Percentiles rank a stretch among this genome's conserved stretches.
Evolutionary conservation across 2,888 invertebrate genomes (phyloP).

Genomic region (Conistra vaccinii): DNA sequence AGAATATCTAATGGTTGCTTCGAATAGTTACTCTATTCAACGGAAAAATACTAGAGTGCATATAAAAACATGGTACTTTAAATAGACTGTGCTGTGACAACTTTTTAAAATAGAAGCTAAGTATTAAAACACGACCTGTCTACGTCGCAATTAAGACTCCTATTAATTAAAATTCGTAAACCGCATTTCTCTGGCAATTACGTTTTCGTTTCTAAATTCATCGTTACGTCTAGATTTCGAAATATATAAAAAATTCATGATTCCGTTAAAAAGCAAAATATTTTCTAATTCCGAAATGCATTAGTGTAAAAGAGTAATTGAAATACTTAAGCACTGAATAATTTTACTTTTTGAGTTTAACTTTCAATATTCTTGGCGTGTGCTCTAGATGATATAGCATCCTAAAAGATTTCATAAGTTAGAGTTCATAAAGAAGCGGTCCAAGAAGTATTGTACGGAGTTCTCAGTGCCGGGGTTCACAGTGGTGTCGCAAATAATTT

Average conservation of each 20-base stretch:
- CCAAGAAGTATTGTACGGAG: constrained; percentile 99
- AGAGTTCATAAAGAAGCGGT: constrained; percentile 99
- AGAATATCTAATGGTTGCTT: not conserved
- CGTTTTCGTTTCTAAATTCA: constrained; percentile 33
- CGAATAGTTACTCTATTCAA: not conserved
- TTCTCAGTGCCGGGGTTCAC: constrained; percentile 96
- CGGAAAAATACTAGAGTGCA: constrained; percentile 15
- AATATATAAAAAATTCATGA: not conserved
- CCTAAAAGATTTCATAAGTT: constrained; percentile 99
- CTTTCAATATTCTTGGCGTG: not conserved
- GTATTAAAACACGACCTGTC: constrained; percentile 7
- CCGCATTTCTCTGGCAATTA: constrained; percentile 18
- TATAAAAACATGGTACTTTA: constrained; percentile 22
- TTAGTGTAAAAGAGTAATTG: not conserved
- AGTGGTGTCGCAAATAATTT: not conserved
- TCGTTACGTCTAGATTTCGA: constrained; percentile 21
- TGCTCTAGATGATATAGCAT: constrained; percentile 94
- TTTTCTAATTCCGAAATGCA: not conserved
- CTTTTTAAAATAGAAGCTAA: not conserved
- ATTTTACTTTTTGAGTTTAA: not conserved
- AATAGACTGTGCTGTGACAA: constrained; percentile 1
- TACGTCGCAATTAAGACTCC: constrained; percentile 19
- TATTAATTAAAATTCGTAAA: constrained; percentile 18
- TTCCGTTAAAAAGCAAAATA: not conserved
- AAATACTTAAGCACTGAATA: not conserved